These are phyloP conservation scores for Neoitamus cyanurus DNA, from an alignment of 2,888 invertebrate species.

Conservation along the genomic window DNA sequence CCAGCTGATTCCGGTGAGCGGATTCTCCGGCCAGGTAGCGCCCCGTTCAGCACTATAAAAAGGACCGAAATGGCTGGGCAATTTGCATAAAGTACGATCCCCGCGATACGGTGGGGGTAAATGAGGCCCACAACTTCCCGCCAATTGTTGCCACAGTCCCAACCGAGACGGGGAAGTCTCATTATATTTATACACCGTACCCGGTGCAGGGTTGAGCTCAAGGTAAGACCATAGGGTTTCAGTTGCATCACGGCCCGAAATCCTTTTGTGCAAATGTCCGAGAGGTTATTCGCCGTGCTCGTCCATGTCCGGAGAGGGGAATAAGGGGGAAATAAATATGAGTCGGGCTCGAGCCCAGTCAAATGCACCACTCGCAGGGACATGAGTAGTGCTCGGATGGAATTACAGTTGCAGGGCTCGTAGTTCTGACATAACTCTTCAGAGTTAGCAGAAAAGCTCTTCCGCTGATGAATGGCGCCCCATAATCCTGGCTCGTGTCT, in stretches of 20 bases:
- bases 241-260: background rate
- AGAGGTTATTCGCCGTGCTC: background rate
- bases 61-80: background rate
- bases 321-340: background rate
- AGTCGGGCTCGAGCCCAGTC: background rate
- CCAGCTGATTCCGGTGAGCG: background rate
- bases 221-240: background rate
- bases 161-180: background rate
- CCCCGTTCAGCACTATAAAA: background rate
- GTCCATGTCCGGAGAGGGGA: background rate
- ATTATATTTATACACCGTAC: background rate
- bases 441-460: conserved; percentile 19
- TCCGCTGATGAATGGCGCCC: conserved; percentile 40
- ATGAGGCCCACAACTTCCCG: background rate
- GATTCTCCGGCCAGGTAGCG: background rate
- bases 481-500: conserved; percentile 1
- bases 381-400: background rate
- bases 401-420: conserved; percentile 28
- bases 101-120: background rate
- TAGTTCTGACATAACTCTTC: conserved; percentile 33
- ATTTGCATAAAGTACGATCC: background rate
- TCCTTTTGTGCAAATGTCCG: background rate
- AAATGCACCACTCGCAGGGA: background rate
- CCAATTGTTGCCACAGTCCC: background rate
- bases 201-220: background rate